These are phyloP conservation scores for Parapristionchus giblindavisi DNA, from an alignment of 2,888 invertebrate species.

Conservation along the genomic window DNA sequence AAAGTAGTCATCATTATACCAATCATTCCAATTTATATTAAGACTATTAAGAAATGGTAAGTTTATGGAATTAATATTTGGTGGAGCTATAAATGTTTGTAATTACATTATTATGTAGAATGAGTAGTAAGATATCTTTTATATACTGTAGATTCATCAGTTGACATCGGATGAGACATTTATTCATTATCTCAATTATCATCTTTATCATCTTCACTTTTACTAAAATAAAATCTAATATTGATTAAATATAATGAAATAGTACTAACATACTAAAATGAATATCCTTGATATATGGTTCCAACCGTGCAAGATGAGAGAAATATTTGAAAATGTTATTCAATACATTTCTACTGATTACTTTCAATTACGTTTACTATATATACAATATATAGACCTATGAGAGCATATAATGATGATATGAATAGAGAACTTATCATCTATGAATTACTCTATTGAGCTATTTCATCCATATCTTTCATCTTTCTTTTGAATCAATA, in stretches of 20 bases:
- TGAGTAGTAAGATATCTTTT: neutral
- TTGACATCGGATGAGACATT: no score
- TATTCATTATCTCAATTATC: constrained; percentile 4
- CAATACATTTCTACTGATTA: neutral
- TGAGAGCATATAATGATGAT: no score
- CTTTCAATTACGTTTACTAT: no score
- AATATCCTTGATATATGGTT: constrained; percentile 62
- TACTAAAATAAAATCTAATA: neutral
- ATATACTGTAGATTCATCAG: neutral
- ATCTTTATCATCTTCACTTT: constrained; percentile 22
- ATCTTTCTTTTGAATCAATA: constrained; percentile 60
- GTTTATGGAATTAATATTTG: no score
- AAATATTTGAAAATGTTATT: constrained; percentile 56
- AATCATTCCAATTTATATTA: constrained; percentile 11
- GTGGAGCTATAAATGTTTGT: neutral
- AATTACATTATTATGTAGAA: neutral
- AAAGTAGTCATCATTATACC: constrained; percentile 17
- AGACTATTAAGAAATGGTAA: no score
- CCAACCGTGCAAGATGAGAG: constrained; percentile 62
- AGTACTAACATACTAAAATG: constrained; percentile 2
- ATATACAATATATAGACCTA: no score
- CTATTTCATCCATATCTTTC: constrained; percentile 65
- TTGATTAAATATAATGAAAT: neutral
- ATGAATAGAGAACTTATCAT: no score
- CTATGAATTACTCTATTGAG: constrained; percentile 58